Base-by-base conservation (phyloP, 92 coral and sea anemone genomes). In the Paramuricea clavata region DNA sequence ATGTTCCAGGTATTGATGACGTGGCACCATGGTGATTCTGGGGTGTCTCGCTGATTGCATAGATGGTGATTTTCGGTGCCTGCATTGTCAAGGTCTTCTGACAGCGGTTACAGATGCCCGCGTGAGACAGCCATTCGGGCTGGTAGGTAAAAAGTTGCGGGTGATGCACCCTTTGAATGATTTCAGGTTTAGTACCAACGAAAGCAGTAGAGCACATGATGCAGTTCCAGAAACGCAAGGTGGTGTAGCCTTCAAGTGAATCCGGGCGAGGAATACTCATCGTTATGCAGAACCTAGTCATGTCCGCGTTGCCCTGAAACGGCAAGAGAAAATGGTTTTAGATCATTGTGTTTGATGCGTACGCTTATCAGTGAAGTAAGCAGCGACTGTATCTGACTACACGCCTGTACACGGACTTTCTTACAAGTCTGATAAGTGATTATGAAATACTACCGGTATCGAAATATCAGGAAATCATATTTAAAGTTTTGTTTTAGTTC, bases 191-290 rank as follows among this genome's bases (percentile, higher is more conserved):
- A 78, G 82, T 90, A 12, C 84, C 84, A 19, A 94, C 93, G 87
- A 97, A 97, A 81, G 95, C 95, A 85, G 88, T 96, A 17, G 99
- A 97, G 87, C 99, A 97, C 87, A 95, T 88, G 82, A 97, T 94
- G 86, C 99, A 97, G 90, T 97, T 97, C 99, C 99, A 97, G 92
- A 97, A 97, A 81, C 95, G 95, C 87, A 97, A 91, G 9, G 97
- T 90, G 95, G 95, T 92, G n/a, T 91, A 92, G 41, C 94, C 91
- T 91, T 95, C 92, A 71, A 87, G 89, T 52, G 87, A 90, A 87
- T 89, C 88, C 59, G 92, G 79, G 17, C 98, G 99, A 65, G 95
- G 94, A 69, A 85, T 92, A 68, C 95, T 98, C 80, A 97, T 95
- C 74, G 84, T 79, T 33, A 79, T 79, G 36, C 84, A 79, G 67